Evolutionary conservation across 1,140 invertebrate genomes (phyloP), one percentile per base, ranked within the genome.

Genomic region (Aphaenogaster ashmeadi): DNA sequence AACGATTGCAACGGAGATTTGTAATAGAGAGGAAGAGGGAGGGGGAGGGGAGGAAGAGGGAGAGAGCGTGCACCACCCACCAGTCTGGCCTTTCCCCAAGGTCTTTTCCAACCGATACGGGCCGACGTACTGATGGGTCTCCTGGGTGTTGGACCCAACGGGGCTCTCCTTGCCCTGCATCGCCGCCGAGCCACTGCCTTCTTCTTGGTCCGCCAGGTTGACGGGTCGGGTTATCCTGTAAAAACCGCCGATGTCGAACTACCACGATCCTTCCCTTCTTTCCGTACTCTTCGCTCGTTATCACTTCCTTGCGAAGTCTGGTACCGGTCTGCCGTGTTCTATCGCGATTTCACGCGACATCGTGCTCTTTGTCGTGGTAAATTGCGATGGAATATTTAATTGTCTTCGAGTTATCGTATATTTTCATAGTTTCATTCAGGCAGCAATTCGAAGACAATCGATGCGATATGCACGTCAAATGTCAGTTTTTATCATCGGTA

Each of bases 41-140:
- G 18, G 13, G 1, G 21, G 13, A 15, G 0, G 8, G 2, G 6
- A 27, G 8, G 21, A 18, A 5, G 41, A 21, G 3, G 4, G 41
- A 62, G 52, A 21, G 47, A 60, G 21, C 41, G 11, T 71, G 13
- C 36, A 71, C 36, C 88, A 92, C 95, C 96, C 96, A 99, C 99
- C 99, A 95, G 99, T 99, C 96, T 99, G 99, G 79, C 99, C 99
- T 96, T 99, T 99, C 81, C 99, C 99, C 66, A 99, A 97, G 47
- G 99, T 99, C 95, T 99, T 99, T 95, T 99, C 99, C 93, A 99
- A 96, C 92, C 99, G 96, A 96, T 99, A 99, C 52, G 99, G 99
- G 67, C 99, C 99, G 88, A 99, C 99, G 96, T 99, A 99, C 96
- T 99, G 98, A 94, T 98, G 98, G 94, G 97, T 97, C 95, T 98